Percentiles rank a stretch among this genome's conserved stretches.
phyloP scores from a whole-genome alignment of 2,888 invertebrate species.

The Dolichomitus sp. region DNA sequence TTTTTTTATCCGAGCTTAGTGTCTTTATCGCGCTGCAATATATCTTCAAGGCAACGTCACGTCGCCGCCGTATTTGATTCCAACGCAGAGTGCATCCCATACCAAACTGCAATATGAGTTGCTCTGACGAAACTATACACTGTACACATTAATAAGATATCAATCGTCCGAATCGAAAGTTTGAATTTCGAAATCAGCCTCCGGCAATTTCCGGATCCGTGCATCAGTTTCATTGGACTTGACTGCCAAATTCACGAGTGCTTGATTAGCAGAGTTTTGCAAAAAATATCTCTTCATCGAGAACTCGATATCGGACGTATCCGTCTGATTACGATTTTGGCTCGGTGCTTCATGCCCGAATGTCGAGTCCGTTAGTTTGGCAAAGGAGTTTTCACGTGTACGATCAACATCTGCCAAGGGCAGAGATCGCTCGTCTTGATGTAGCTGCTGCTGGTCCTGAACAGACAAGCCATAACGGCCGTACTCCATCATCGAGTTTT shows the following conservation, averaged over 20 bases:
- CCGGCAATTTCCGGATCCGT: background rate
- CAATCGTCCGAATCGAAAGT: background rate
- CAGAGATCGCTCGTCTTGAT: conserved; percentile 39
- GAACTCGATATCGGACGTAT: conserved; percentile 30
- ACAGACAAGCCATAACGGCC: conserved; percentile 40
- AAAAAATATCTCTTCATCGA: conserved; percentile 3
- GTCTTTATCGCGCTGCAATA: background rate
- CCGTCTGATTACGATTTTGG: conserved; percentile 27
- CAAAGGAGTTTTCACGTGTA: conserved; percentile 47
- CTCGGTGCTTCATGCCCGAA: conserved; percentile 17
- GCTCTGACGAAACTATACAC: background rate
- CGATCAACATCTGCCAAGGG: conserved; percentile 40
- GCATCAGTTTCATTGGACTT: conserved; percentile 22
- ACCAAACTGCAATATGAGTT: conserved; percentile 13
- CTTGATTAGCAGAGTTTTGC: conserved; percentile 14
- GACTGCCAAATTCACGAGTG: background rate
- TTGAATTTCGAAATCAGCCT: background rate
- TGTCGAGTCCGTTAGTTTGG: conserved; percentile 33
- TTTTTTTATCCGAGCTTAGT: background rate
- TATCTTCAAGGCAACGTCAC: background rate
- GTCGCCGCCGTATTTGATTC: conserved; percentile 16
- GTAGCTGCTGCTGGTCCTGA: conserved; percentile 26
- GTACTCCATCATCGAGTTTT: conserved; percentile 48
- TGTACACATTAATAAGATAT: background rate
- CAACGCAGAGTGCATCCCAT: background rate